Base-by-base conservation (phyloP, 1,140 invertebrate genomes). In the Dendrolimus kikuchii region DNA sequence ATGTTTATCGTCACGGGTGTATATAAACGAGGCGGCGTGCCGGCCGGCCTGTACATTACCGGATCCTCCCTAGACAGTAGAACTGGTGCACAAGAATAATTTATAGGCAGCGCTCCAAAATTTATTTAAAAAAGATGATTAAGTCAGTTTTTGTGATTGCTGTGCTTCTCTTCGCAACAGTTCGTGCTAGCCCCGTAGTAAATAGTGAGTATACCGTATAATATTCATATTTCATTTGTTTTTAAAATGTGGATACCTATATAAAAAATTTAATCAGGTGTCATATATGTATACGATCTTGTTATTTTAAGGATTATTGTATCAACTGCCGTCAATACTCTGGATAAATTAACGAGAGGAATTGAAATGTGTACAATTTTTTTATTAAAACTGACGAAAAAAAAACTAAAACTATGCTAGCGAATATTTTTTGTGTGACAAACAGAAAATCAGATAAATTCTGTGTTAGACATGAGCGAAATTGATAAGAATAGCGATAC, bases 1-100 rank as follows among this genome's bases (percentile, higher is more conserved):
- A 56, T 69, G 64, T 69, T 69, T 71, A 65, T 63, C 65, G 62
- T 53, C 51, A 53, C 50, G 59, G 48, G 57, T 62, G 47, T 71
- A 71, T 68, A 71, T 63, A 68, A 63, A 54, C 50, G 49, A 50
- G 52, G 8, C 40, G 49, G 38, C 53, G 53, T 39, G 52, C 36
- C 44, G 42, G 46, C 53, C 40, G 49, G 57, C 10, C 55, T 67
- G 72, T 64, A 74, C 57, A 59, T 55, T 60, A 53, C 47, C 10
- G 54, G 53, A 46, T 53, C 53, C 38, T 40, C 44, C 42, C 41
- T 10, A 38, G 47, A 41, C 49, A 44, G 38, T 49, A 23, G 5
- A 38, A 6, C 53, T 48, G 43, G 49, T 52, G 40, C 45, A 54
- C 47, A 5, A 42, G 5, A 46, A 37, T 46, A 52, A 38, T 38